Base-by-base conservation (phyloP, 1,140 invertebrate species). In the Tetraneura akinire region DNA sequence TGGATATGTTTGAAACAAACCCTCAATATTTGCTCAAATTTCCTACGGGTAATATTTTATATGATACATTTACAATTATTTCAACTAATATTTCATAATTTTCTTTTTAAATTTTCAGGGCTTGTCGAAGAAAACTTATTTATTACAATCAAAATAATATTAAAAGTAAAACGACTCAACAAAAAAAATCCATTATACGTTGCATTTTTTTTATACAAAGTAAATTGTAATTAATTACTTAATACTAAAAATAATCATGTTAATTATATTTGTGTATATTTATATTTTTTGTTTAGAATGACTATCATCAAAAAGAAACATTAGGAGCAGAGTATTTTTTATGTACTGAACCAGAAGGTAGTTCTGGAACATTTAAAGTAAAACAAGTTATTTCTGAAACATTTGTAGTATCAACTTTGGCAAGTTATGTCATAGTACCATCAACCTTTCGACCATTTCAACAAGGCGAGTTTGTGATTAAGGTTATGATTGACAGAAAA, bases 21-120 rank as follows among this genome's bases (percentile, higher is more conserved):
- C 80, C 80, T 42, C 80, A 81, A 60, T 81, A 73, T 73, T 71
- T 78, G 74, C 74, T 78, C 74, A 78, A 78, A 78, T 78, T 78
- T 47, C 37, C 74, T 62, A 18, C 74, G 37, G 55, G 74, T 78
- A 57, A 3, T 57, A 55, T 53, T 53, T 21, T 71, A n/a, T 16
- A 68, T 45, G 23, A 37, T 64, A 23, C n/a, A 37, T 37, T 8
- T 26, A 68, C 23, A 23, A 68, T 3, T 49, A 26, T n/a, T 29
- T 71, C 18, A 26, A 3, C 8, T 29, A 60, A 70, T 1, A 26
- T 6, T n/a, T n/a, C n/a, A n/a, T n/a, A n/a, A n/a, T n/a, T 49
- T 18, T 4, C n/a, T 9, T 47, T 70, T 29, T 51, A 18, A 29
- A 42, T 42, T 78, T 78, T 29, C 37, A 78, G 74, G 32, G 26